These are phyloP conservation scores for Leptopilina syphax DNA, from an alignment of 2,888 invertebrate genomes.

Conservation along the genomic window DNA sequence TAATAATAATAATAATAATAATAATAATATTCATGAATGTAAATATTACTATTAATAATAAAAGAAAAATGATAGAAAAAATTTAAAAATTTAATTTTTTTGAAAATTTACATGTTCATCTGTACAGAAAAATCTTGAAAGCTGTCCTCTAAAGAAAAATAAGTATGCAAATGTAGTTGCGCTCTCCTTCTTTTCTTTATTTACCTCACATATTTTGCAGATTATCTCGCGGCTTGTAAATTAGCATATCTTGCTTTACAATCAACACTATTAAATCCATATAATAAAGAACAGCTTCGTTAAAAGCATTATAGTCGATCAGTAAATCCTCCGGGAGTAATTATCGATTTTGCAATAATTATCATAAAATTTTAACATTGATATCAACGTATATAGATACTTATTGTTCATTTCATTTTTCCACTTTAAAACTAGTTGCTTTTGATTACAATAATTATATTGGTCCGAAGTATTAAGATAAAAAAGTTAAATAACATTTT, in stretches of 20 bases:
- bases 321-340: not conserved
- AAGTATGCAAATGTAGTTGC: conserved; percentile 15
- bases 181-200: conserved; percentile 21
- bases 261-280: conserved; percentile 31
- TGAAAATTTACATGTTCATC: not conserved
- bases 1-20: too few species aligned
- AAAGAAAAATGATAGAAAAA: too few species aligned
- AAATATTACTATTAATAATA: too few species aligned
- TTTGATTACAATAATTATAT: too few species aligned
- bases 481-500: too few species aligned
- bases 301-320: not conserved
- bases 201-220: conserved; percentile 17
- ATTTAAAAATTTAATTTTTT: too few species aligned
- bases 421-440: too few species aligned
- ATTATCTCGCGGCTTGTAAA: conserved; percentile 14
- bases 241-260: conserved; percentile 30
- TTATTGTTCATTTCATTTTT: too few species aligned
- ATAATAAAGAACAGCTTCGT: conserved; percentile 20
- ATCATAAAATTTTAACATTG: too few species aligned
- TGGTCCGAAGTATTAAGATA: too few species aligned
- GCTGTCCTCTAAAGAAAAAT: conserved; percentile 17
- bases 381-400: too few species aligned
- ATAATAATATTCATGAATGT: too few species aligned
- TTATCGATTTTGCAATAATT: not conserved
- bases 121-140: not conserved